Percentiles rank a stretch among this genome's conserved stretches.
Evolutionary conservation across 1,140 invertebrate genomes (phyloP).

Genomic region (Philotrypesis tridentata): DNA sequence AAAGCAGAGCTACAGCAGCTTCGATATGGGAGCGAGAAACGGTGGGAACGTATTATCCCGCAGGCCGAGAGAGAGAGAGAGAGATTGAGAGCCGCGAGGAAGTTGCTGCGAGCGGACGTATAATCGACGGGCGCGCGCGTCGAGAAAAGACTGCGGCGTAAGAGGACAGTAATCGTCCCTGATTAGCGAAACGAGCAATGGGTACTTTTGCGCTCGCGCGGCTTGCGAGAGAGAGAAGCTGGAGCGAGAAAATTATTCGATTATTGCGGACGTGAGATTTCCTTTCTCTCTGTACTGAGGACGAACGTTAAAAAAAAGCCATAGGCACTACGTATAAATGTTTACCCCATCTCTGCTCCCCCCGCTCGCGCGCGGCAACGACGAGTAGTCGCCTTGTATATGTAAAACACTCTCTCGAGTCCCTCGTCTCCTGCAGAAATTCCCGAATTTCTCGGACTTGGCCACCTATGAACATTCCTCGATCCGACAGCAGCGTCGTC

Average conservation of each 20-base stretch:
- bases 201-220: not conserved
- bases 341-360: too few relatives aligned
- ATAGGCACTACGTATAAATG: too few relatives aligned
- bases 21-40: not conserved
- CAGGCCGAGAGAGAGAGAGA: not conserved
- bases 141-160: constrained; percentile 14
- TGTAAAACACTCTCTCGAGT: too few relatives aligned
- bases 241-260: constrained; percentile 46
- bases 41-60: constrained; percentile 34
- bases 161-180: constrained; percentile 62
- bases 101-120: constrained; percentile 7
- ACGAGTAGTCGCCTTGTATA: too few relatives aligned
- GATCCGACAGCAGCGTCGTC: not conserved
- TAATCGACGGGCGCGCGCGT: constrained; percentile 7
- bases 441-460: not conserved
- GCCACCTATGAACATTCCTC: not conserved
- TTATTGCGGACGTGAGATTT: not conserved
- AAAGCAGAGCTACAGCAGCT: not conserved
- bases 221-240: not conserved
- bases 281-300: not conserved
- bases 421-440: not conserved
- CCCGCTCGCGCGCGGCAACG: too few relatives aligned
- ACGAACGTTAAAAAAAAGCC: too few relatives aligned
- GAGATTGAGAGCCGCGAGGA: not conserved
- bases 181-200: constrained; percentile 58